Conservation (phyloP, 2,888 invertebrate genomes). For the Xanthorhoe designata region DNA sequence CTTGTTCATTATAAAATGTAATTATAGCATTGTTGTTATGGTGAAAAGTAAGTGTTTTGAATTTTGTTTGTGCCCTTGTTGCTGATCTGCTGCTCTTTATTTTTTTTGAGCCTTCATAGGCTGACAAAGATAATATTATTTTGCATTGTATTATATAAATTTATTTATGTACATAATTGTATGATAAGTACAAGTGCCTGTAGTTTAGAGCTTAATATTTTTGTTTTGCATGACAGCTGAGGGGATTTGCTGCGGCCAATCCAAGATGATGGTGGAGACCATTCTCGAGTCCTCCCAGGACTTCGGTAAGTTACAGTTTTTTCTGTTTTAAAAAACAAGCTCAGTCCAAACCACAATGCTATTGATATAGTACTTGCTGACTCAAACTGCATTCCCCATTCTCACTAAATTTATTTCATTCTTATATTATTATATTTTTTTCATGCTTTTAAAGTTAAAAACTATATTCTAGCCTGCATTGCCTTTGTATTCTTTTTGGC, state of each 20-base stretch:
- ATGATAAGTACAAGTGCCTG: neutral
- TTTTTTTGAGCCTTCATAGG: neutral
- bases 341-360: neutral
- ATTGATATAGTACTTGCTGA: too few species aligned
- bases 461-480: too few species aligned
- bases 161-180: slow-evolving; percentile 1
- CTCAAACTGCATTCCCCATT: neutral
- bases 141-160: neutral
- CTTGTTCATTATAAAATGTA: neutral
- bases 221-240: slow-evolving; percentile 62
- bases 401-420: too few species aligned
- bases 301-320: slow-evolving; percentile 71
- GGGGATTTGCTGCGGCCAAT: slow-evolving; percentile 56
- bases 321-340: neutral
- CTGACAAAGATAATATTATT: neutral
- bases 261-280: slow-evolving; percentile 83
- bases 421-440: too few species aligned
- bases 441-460: too few species aligned
- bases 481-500: too few species aligned
- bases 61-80: neutral
- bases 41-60: neutral
- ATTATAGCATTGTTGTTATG: neutral
- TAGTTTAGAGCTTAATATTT: slow-evolving; percentile 53
- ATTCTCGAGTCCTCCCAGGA: slow-evolving; percentile 81
- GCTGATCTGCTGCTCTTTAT: neutral